Conservation (phyloP, 1,140 invertebrate species). For the Pinna nobilis region DNA sequence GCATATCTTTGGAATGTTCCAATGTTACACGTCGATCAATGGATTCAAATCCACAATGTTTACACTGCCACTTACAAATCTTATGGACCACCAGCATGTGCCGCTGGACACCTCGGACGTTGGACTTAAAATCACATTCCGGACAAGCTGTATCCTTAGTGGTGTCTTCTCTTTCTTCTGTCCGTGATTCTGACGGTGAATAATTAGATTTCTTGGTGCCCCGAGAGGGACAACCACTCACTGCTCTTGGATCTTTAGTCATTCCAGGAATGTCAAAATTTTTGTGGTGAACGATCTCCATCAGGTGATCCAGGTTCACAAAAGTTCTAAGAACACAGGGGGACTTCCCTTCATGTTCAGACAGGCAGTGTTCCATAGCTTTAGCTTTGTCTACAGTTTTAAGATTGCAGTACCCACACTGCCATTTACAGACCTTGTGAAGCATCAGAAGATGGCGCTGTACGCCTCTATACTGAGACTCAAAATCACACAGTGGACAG, state of each 20-base stretch:
- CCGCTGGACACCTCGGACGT: conserved; percentile 9
- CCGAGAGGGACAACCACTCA: neutral
- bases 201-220: neutral
- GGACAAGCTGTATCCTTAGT: neutral
- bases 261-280: neutral
- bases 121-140: neutral
- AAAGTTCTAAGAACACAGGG: conserved; percentile 24
- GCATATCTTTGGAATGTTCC: conserved; percentile 21
- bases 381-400: conserved; percentile 19
- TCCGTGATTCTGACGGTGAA: neutral
- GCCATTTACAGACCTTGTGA: conserved; percentile 28
- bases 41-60: conserved; percentile 23
- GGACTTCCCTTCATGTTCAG: conserved; percentile 1
- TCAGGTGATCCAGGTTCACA: conserved; percentile 27
- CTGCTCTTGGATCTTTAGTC: neutral
- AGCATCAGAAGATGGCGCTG: conserved; percentile 25
- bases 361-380: conserved; percentile 19
- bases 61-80: conserved; percentile 32
- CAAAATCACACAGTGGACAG: conserved; percentile 31
- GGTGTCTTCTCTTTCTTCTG: neutral
- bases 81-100: conserved; percentile 28
- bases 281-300: too few species aligned
- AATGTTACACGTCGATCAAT: conserved; percentile 21
- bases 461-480: conserved; percentile 10
- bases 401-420: conserved; percentile 20